Evolutionary conservation across 2,888 invertebrate species (phyloP).

Genomic region (Mactromeris polynyma): DNA sequence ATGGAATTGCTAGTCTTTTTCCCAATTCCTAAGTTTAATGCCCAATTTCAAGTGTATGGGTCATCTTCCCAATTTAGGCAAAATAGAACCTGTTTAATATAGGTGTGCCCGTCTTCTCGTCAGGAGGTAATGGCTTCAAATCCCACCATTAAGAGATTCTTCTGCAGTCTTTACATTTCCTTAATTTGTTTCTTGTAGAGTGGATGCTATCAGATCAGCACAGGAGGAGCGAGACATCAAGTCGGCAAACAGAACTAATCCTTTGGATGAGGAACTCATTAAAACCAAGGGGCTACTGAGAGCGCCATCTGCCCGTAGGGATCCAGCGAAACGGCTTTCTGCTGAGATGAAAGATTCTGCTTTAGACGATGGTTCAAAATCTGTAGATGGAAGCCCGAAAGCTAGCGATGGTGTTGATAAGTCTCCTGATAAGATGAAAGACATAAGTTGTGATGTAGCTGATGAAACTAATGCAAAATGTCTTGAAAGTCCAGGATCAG

Average conservation of each 20-base stretch:
- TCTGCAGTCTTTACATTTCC: too few relatives aligned
- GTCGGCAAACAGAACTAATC: constrained; percentile 80
- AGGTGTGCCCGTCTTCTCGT: too few relatives aligned
- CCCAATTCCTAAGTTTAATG: too few relatives aligned
- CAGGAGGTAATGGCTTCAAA: too few relatives aligned
- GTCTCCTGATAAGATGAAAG: background rate
- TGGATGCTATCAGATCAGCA: constrained; percentile 80
- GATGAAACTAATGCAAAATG: constrained; percentile 8
- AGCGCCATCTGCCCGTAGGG: constrained; percentile 76
- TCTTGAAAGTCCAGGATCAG: background rate
- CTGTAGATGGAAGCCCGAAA: background rate
- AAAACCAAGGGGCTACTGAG: constrained; percentile 82
- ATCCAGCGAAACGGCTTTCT: constrained; percentile 66
- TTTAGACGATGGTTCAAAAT: background rate
- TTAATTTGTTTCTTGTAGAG: constrained; percentile 65
- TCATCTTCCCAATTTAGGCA: too few relatives aligned
- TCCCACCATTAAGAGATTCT: too few relatives aligned
- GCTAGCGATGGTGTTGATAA: background rate
- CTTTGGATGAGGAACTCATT: constrained; percentile 81
- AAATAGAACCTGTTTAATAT: too few relatives aligned
- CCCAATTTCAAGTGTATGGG: too few relatives aligned
- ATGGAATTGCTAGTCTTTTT: too few relatives aligned
- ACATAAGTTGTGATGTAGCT: background rate
- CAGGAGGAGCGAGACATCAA: constrained; percentile 80
- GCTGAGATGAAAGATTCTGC: constrained; percentile 58